Base-by-base conservation (phyloP, 37 sponge, comb jelly and placozoan species). In the Geodia barretti region DNA sequence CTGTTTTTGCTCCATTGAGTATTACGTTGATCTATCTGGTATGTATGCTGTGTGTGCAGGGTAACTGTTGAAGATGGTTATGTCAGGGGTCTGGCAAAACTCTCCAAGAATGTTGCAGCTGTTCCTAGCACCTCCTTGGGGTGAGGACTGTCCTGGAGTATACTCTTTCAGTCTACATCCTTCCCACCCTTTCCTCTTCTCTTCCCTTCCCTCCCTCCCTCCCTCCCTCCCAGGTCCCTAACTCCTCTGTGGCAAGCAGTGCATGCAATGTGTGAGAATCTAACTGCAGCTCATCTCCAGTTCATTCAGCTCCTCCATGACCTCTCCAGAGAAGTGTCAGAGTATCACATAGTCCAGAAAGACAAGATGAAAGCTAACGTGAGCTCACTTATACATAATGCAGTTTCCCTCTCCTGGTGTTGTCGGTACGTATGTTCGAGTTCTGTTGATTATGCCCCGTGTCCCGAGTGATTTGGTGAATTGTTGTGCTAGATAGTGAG, bases 331-430 rank as follows among this genome's bases (percentile, higher is more conserved):
- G 83, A 89, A 40, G 80, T 88, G 24, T 11, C 73, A 26, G 86
- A 90, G 32, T 87, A 86, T 58, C 74, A 62, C 60, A 37, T 31
- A 1, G 28, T 75, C 38, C 93, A 86, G 86, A 77, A 78, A 62
- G 93, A 88, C 36, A 88, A 88, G 63, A 39, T 77, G 28, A 92
- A 87, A 84, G 34, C 62, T 47, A 81, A 76, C 61, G 91, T 86
- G 65, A 74, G 80, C 34, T 32, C 0, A 38, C 1, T 37, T n/a
- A n/a, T n/a, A n/a, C n/a, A 63, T 29, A 63, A 33, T 62, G n/a
- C n/a, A n/a, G n/a, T n/a, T n/a, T n/a, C n/a, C n/a, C n/a, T n/a
- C n/a, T n/a, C n/a, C n/a, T n/a, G n/a, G n/a, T n/a, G n/a, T n/a
- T n/a, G n/a, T n/a, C n/a, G n/a, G n/a, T n/a, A n/a, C n/a, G n/a